These are phyloP conservation scores for Lymantria dispar DNA, from an alignment of 2,888 invertebrate species.

Conservation along the genomic window DNA sequence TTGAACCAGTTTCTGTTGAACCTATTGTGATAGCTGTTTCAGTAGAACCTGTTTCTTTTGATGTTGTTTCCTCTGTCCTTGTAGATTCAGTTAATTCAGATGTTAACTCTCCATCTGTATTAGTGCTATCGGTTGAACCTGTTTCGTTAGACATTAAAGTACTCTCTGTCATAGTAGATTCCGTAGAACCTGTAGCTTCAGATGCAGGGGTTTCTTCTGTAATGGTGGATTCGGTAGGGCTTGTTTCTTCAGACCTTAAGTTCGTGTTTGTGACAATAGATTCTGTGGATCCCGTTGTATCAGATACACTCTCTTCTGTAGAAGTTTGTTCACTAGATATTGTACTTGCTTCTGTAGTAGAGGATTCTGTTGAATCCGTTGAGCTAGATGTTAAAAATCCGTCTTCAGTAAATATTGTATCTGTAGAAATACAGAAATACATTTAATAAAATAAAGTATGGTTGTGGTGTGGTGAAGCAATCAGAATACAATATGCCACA, in stretches of 20 bases:
- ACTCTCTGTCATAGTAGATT: not conserved
- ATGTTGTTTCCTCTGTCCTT: not conserved
- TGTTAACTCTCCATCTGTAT: not conserved
- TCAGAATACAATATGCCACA: too few relatives aligned
- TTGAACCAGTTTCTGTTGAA: not conserved
- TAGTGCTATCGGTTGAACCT: not conserved
- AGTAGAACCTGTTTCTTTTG: not conserved
- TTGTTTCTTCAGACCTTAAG: not conserved
- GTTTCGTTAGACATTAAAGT: not conserved
- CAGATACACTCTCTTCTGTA: not conserved
- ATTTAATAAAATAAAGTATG: too few relatives aligned
- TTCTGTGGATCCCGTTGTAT: not conserved
- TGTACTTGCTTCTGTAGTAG: not conserved
- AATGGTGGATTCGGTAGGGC: conserved; percentile 14
- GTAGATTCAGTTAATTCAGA: not conserved
- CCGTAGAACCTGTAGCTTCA: not conserved
- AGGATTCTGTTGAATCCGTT: not conserved
- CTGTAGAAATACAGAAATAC: too few relatives aligned
- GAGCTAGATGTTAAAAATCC: not conserved
- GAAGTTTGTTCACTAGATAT: not conserved
- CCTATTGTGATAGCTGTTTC: not conserved
- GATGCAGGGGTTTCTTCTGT: conserved; percentile 12
- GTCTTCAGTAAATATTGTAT: too few relatives aligned
- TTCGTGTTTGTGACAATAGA: not conserved
- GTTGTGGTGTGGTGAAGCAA: too few relatives aligned